Percentiles rank a stretch among this genome's conserved stretches.
Evolutionary conservation across 1,140 invertebrate species (phyloP).

Genomic region (Lethrus apterus): DNA sequence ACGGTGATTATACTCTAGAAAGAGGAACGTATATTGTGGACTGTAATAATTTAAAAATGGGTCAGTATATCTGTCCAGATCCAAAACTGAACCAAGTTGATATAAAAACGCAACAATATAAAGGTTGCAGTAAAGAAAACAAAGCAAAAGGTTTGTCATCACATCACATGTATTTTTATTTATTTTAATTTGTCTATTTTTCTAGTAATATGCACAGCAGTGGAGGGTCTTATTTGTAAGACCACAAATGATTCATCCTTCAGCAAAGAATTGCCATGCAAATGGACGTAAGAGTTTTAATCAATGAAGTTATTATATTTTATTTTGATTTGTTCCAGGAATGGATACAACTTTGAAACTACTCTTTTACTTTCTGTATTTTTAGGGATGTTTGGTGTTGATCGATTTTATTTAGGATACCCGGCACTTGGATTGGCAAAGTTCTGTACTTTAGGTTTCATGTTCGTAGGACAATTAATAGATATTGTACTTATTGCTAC

Average conservation of each 20-base stretch:
- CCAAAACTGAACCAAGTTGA: slow-evolving; percentile 66
- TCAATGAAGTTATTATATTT: not conserved
- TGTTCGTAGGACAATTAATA: slow-evolving; percentile 87
- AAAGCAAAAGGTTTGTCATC: slow-evolving; percentile 59
- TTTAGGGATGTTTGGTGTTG: slow-evolving; percentile 93
- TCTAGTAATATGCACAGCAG: slow-evolving; percentile 74
- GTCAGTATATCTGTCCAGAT: slow-evolving; percentile 81
- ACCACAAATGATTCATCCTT: slow-evolving; percentile 75
- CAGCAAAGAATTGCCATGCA: slow-evolving; percentile 74
- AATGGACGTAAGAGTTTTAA: slow-evolving; percentile 77
- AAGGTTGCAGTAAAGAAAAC: slow-evolving; percentile 71
- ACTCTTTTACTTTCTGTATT: slow-evolving; percentile 90
- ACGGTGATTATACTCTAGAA: not conserved
- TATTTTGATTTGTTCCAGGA: slow-evolving; percentile 52
- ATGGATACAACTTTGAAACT: slow-evolving; percentile 90
- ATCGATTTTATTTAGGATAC: slow-evolving; percentile 95
- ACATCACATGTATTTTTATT: not conserved
- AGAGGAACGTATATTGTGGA: slow-evolving; percentile 39
- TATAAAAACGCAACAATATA: slow-evolving; percentile 80
- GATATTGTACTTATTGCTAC: slow-evolving; percentile 95
- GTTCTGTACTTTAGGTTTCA: slow-evolving; percentile 90
- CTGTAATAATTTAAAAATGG: slow-evolving; percentile 66
- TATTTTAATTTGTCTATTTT: slow-evolving; percentile 24
- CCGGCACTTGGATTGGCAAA: slow-evolving; percentile 91
- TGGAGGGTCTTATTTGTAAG: slow-evolving; percentile 72